A percentile compares a stretch with the other conserved stretches of the same genome.
Evolutionary conservation across 2,797 vertebrate genomes (phyloP).

Genomic region (Sebastolobus altivelis): DNA sequence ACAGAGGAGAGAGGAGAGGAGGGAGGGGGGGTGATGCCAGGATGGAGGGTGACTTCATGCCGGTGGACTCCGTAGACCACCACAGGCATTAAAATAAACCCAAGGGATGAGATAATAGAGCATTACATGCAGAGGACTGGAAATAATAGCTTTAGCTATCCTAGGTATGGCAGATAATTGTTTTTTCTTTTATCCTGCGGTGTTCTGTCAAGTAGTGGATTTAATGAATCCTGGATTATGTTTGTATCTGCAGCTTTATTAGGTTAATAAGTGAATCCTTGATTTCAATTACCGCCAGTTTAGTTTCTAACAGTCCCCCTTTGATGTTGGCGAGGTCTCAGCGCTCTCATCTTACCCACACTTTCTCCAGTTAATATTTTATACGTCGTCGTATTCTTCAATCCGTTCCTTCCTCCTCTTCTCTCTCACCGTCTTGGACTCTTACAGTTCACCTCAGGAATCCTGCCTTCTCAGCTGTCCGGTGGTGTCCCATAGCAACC

Average conservation of each 20-base stretch:
- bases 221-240: conserved; percentile 29
- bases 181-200: conserved; percentile 1
- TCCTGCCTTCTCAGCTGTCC: conserved; percentile 85
- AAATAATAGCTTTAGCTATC: background rate
- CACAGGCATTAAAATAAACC: conserved; percentile 46
- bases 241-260: conserved; percentile 21
- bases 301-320: background rate
- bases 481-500: conserved; percentile 82
- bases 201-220: background rate
- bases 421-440: conserved; percentile 63
- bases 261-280: conserved; percentile 20
- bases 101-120: conserved; percentile 29
- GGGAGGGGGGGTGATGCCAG: background rate
- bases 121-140: background rate
- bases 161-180: conserved; percentile 6
- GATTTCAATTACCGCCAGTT: conserved; percentile 18
- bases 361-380: conserved; percentile 48
- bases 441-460: conserved; percentile 81
- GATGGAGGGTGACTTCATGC: conserved; percentile 64
- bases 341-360: conserved; percentile 24
- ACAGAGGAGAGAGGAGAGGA: conserved; percentile 26
- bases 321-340: conserved; percentile 13
- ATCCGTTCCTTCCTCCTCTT: conserved; percentile 59
- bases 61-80: conserved; percentile 32
- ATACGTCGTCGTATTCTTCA: conserved; percentile 24